A percentile compares a stretch with the other conserved stretches of the same genome.
Evolutionary conservation across 35 echinoderm and acorn worm species (phyloP).

Genomic region (Heliocidaris erythrogramma): DNA sequence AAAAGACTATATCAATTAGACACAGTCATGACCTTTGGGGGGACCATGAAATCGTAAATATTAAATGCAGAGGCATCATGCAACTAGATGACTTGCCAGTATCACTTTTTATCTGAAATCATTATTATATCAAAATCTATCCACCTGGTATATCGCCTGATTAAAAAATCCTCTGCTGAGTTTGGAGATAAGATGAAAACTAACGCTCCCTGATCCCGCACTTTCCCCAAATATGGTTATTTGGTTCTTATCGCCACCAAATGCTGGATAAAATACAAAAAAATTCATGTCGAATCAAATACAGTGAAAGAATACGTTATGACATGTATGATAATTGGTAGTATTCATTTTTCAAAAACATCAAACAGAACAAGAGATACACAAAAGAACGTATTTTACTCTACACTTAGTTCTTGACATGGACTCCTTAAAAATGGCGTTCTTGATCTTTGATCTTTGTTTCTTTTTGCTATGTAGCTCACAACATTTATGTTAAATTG

Average conservation of each 20-base stretch:
- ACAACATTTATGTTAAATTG: too few relatives aligned
- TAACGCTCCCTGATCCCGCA: constrained; percentile 72
- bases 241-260: constrained; percentile 70
- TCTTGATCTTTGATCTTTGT: too few relatives aligned
- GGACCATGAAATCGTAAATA: not conserved
- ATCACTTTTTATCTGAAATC: not conserved
- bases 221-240: constrained; percentile 85
- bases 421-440: too few relatives aligned
- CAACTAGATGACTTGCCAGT: not conserved
- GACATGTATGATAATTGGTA: too few relatives aligned
- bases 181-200: constrained; percentile 60
- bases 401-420: too few relatives aligned
- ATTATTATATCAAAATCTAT: not conserved
- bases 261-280: constrained; percentile 38
- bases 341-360: too few relatives aligned
- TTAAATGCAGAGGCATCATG: not conserved
- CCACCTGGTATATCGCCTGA: constrained; percentile 53
- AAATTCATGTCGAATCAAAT: not conserved
- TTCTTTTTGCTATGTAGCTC: too few relatives aligned
- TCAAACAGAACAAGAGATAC: too few relatives aligned
- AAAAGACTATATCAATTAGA: too few relatives aligned
- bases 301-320: not conserved
- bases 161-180: constrained; percentile 34
- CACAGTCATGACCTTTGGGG: not conserved
- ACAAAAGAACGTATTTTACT: too few relatives aligned